phyloP scores from a whole-genome alignment of 2,888 invertebrate genomes.

The Carabus problematicus region DNA sequence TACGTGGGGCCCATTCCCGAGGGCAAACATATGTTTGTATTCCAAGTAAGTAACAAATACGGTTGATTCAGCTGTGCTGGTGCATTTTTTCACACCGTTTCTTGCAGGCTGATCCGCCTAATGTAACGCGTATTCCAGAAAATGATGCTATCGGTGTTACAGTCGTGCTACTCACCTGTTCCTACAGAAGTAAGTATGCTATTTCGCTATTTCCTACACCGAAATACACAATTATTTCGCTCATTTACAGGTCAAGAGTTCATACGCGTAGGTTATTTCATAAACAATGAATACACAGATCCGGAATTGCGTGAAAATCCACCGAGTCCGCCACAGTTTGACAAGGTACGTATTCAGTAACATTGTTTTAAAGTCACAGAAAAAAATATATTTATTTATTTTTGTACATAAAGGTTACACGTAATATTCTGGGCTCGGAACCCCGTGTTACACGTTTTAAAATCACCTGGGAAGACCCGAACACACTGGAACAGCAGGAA shows the following conservation, averaged over 20 bases:
- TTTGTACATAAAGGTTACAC: slow-evolving; percentile 61
- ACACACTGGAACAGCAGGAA: slow-evolving; percentile 46
- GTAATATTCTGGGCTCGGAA: slow-evolving; percentile 86
- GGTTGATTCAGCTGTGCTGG: neutral
- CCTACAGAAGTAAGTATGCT: slow-evolving; percentile 68
- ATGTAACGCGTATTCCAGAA: slow-evolving; percentile 91
- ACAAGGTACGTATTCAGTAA: slow-evolving; percentile 72
- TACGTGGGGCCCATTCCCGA: slow-evolving; percentile 98
- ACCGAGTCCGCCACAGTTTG: slow-evolving; percentile 90
- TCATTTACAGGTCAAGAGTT: slow-evolving; percentile 78
- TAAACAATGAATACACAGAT: slow-evolving; percentile 96
- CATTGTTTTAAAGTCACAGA: neutral
- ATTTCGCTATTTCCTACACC: neutral
- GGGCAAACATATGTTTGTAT: slow-evolving; percentile 94
- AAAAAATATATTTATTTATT: too few species aligned
- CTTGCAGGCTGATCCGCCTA: slow-evolving; percentile 91
- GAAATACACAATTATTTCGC: neutral
- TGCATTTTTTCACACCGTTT: slow-evolving; percentile 4
- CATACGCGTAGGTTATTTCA: slow-evolving; percentile 97
- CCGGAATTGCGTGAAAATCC: slow-evolving; percentile 93
- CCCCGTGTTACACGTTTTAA: slow-evolving; percentile 96
- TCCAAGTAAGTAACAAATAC: slow-evolving; percentile 68
- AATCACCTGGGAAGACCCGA: slow-evolving; percentile 91
- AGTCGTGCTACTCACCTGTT: slow-evolving; percentile 93
- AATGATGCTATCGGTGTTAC: slow-evolving; percentile 98